These are phyloP conservation scores for Polypedilum pembai DNA, from an alignment of 1,140 invertebrate species.

Conservation along the genomic window DNA sequence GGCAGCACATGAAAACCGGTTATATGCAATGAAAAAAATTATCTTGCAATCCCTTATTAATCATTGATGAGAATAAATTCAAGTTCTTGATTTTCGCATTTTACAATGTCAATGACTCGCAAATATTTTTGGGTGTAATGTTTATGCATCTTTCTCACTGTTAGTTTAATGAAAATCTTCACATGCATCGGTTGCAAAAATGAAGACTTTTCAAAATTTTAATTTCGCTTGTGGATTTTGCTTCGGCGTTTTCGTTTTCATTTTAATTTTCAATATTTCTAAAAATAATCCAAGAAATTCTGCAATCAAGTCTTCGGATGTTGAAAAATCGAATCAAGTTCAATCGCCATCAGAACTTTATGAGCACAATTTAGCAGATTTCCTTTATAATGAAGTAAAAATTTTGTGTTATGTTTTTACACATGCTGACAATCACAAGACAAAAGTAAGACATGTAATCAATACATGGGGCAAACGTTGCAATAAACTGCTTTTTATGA, in stretches of 20 bases:
- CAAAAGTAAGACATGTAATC: constrained; percentile 80
- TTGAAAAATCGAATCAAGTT: neutral
- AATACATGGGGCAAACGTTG: constrained; percentile 91
- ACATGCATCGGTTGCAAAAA: too few species aligned
- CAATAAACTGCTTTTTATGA: constrained; percentile 84
- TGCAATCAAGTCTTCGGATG: neutral
- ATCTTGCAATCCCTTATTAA: too few species aligned
- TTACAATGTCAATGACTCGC: too few species aligned
- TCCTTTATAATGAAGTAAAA: constrained; percentile 52
- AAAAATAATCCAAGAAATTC: neutral
- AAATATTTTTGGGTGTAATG: too few species aligned
- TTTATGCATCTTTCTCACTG: too few species aligned
- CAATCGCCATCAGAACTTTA: too few species aligned
- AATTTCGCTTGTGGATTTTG: neutral
- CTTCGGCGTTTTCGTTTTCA: neutral
- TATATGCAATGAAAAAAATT: too few species aligned
- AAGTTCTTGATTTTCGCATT: too few species aligned
- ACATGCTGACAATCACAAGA: constrained; percentile 76
- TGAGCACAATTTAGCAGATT: neutral
- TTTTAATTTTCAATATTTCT: neutral
- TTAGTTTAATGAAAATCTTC: too few species aligned
- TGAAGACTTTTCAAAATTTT: too few species aligned
- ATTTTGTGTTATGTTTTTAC: constrained; percentile 96
- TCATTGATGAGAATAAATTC: too few species aligned
- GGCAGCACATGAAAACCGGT: neutral